Evolutionary conservation across 2,888 invertebrate genomes (phyloP), one percentile per base, ranked within the genome.

Genomic region (Eupithecia subfuscata): DNA sequence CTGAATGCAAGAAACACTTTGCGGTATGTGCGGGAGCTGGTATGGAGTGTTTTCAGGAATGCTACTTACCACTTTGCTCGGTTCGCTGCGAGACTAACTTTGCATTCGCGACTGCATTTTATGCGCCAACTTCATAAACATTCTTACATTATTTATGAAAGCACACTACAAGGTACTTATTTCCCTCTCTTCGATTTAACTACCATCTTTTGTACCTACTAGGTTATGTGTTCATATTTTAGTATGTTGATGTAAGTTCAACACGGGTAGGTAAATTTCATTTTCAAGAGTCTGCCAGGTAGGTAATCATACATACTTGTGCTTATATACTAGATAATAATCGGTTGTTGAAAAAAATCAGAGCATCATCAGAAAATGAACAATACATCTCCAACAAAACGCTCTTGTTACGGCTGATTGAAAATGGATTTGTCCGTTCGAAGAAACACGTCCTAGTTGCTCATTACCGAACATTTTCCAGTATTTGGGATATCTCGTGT

Each of bases 71-170:
- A 34, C n/a, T 67, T 67, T 1, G 37, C 67, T 40, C 18, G 18
- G 18, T 37, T 43, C 37, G 14, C 68, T 8, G 68, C 1, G 43
- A 43, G 52, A 56, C 52, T 52, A 52, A 67, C 43, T 68, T 68
- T 68, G 68, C 68, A 43, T 68, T 45, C 68, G 68, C 68, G 68
- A 68, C 43, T 25, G 43, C 68, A 68, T 43, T 43, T 68, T 25
- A 25, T 68, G 68, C 37, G 22, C 40, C 14, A 45, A 45, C 68
- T 68, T 68, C 22, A 43, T 14, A 40, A 25, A 43, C 43, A 43
- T 43, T 25, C 22, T 12, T 40, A 22, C 37, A 67, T n/a, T 40
- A 25, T 34, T 40, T n/a, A n/a, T 22, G 30, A 22, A 12, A 22
- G 9, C 34, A 37, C 37, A n/a, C 65, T 37, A 12, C 40, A 11